Percentiles rank a stretch among this genome's conserved stretches.
phyloP scores from a whole-genome alignment of 2,113 vertebrate genomes.

The Acanthisitta chloris region DNA sequence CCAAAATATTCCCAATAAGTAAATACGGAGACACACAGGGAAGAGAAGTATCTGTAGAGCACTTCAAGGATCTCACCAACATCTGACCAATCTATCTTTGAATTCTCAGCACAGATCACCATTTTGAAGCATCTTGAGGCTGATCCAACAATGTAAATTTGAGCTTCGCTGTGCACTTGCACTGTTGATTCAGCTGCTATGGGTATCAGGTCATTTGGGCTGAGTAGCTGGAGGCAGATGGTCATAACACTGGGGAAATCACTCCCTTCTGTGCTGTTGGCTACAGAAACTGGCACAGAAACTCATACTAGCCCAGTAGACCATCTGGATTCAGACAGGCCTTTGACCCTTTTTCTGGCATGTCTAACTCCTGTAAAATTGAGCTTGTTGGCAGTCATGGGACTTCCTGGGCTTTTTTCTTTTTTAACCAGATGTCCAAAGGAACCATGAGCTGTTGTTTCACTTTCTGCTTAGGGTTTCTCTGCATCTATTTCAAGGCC shows the following conservation, averaged over 20 bases:
- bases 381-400: neutral
- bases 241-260: neutral
- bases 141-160: neutral
- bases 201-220: neutral
- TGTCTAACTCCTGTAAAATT: neutral
- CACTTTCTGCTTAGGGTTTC: neutral
- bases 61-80: neutral
- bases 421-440: neutral
- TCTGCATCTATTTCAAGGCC: neutral
- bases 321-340: neutral
- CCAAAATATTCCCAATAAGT: accelerated
- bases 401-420: neutral
- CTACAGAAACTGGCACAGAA: neutral
- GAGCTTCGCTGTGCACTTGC: neutral
- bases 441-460: neutral
- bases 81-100: neutral
- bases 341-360: neutral
- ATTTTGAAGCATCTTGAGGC: neutral
- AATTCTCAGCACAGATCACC: neutral
- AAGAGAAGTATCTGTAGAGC: neutral
- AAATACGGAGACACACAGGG: accelerated
- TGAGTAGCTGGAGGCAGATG: neutral
- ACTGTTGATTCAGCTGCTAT: constrained; percentile 26
- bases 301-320: neutral
- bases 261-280: neutral